Percentiles rank a stretch among this genome's conserved stretches.
Evolutionary conservation across 2,797 vertebrate species (phyloP).

Genomic region (Pelodytes ibericus): DNA sequence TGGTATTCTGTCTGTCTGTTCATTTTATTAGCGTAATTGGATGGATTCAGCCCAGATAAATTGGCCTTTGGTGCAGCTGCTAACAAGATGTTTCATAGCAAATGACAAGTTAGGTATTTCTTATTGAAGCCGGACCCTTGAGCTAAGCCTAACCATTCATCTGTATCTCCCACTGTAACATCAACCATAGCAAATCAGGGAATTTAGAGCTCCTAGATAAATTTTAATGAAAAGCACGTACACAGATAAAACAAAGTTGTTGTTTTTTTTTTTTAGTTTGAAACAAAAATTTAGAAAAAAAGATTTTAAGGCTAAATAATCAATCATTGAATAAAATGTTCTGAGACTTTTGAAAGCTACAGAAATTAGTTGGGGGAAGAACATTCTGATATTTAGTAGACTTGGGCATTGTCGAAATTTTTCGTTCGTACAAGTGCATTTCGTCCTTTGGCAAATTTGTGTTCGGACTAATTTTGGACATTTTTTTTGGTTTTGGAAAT

Average conservation of each 20-base stretch:
- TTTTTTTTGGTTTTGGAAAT: too few relatives aligned
- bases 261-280: conserved; percentile 53
- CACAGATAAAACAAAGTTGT: conserved; percentile 43
- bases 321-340: conserved; percentile 61
- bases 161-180: conserved; percentile 62
- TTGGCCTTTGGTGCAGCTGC: conserved; percentile 62
- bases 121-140: conserved; percentile 63
- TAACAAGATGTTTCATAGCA: conserved; percentile 58
- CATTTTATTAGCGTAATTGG: conserved; percentile 60
- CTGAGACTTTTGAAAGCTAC: not conserved
- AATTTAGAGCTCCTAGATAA: conserved; percentile 49
- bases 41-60: conserved; percentile 61
- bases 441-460: too few relatives aligned
- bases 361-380: not conserved
- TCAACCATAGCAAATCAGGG: conserved; percentile 58
- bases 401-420: too few relatives aligned
- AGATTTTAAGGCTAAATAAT: conserved; percentile 64
- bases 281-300: conserved; percentile 38
- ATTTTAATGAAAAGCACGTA: conserved; percentile 53
- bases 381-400: too few relatives aligned
- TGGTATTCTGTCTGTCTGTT: conserved; percentile 34
- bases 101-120: conserved; percentile 58
- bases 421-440: too few relatives aligned
- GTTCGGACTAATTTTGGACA: too few relatives aligned
- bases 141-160: conserved; percentile 65